phyloP scores from a whole-genome alignment of 2,797 vertebrate species.

The Poeciliopsis gracilis region DNA sequence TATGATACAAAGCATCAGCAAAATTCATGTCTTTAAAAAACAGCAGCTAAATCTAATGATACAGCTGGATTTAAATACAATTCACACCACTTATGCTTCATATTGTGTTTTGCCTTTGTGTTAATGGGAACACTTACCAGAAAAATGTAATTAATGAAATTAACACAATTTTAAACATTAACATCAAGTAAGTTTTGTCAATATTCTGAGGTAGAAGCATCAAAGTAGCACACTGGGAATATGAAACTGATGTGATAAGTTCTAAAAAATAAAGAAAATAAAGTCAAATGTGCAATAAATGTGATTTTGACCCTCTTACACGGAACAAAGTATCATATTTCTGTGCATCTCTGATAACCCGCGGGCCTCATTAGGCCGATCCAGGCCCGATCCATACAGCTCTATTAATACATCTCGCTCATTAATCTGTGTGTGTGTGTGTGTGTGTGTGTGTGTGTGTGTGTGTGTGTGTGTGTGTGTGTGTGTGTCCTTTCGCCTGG shows the following conservation, averaged over 20 bases:
- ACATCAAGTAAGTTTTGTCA: not conserved
- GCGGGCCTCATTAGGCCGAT: conserved; percentile 69
- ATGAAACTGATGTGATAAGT: not conserved
- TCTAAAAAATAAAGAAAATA: conserved; percentile 2
- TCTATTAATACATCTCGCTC: conserved; percentile 59
- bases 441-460: conserved; percentile 21
- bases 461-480: conserved; percentile 19
- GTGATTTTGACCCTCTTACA: conserved; percentile 16
- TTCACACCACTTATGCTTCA: not conserved
- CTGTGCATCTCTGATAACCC: conserved; percentile 73
- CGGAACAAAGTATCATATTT: conserved; percentile 37
- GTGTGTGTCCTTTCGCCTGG: conserved; percentile 24
- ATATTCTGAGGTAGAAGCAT: not conserved
- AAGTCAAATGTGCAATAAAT: not conserved
- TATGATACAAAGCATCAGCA: not conserved
- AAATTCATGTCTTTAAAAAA: not conserved
- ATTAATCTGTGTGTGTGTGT: conserved; percentile 36
- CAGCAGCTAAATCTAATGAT: not conserved
- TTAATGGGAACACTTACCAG: not conserved
- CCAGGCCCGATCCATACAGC: conserved; percentile 47
- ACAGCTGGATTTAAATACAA: not conserved
- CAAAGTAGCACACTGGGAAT: not conserved
- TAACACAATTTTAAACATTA: not conserved
- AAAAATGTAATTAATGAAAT: not conserved
- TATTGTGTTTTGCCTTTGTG: not conserved